phyloP scores from a whole-genome alignment of 2,888 invertebrate species.

The Taenaris catops region DNA sequence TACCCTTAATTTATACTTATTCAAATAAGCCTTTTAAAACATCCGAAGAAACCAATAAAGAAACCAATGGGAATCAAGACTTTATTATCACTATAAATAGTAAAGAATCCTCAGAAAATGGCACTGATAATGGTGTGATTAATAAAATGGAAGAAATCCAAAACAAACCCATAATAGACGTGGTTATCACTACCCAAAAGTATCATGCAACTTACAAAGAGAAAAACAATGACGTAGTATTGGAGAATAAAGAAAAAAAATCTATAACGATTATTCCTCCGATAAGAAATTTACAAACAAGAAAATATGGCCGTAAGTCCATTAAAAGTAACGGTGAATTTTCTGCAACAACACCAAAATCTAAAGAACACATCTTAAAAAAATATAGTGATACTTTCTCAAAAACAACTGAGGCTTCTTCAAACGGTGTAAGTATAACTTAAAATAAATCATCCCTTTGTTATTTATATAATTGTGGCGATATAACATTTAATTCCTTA shows the following conservation, averaged over 20 bases:
- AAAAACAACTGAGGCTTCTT: conserved; percentile 60
- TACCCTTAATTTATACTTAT: conserved; percentile 54
- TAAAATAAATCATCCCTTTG: too few relatives aligned
- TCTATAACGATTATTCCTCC: conserved; percentile 34
- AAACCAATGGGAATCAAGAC: conserved; percentile 27
- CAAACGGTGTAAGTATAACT: conserved; percentile 63
- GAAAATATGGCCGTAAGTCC: conserved; percentile 49
- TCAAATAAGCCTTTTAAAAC: conserved; percentile 40
- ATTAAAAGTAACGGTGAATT: conserved; percentile 37
- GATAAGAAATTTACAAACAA: conserved; percentile 59
- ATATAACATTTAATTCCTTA: too few relatives aligned
- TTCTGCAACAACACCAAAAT: conserved; percentile 34
- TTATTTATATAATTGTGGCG: too few relatives aligned
- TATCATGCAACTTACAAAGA: conserved; percentile 63
- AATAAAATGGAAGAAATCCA: conserved; percentile 41
- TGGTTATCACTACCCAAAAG: conserved; percentile 45
- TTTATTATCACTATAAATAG: conserved; percentile 55
- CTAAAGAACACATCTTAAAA: conserved; percentile 44
- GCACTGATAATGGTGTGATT: conserved; percentile 39
- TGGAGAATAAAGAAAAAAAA: conserved; percentile 32
- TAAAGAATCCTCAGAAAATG: conserved; percentile 55
- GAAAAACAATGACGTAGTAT: conserved; percentile 29
- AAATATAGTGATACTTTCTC: conserved; percentile 58
- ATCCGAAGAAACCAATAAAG: conserved; percentile 25
- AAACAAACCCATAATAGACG: conserved; percentile 35